Base-by-base conservation (phyloP, 2,888 invertebrate species). In the Pachymerium ferrugineum region DNA sequence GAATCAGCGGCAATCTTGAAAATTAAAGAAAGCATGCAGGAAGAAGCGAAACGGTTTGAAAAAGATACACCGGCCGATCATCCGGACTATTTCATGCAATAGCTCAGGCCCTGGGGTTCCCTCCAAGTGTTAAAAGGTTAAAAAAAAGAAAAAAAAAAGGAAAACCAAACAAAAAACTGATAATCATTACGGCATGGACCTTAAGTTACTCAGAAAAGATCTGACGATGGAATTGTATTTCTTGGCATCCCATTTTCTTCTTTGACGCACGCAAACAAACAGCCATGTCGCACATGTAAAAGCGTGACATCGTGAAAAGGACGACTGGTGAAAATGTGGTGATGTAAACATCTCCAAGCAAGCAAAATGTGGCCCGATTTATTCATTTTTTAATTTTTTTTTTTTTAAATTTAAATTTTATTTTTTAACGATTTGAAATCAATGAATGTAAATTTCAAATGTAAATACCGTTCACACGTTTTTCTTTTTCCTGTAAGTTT, bases 11-110 rank as follows among this genome's bases (percentile, higher is more conserved):
- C 97, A 87, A 99, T 99, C 86, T 89, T 97, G 87, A 98, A 98
- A 89, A 98, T 99, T 85, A 98, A 98, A 88, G 97, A 97, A 87
- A 96, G 95, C 88, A 97, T 99, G 96, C 97, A 98, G 86, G 97
- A 98, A 86, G 98, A 98, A 86, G 97, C 97, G 84, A 97, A 97
- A 88, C 91, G 97, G 86, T 95, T 95, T 87, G 95, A 96, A 86
- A 95, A 95, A 88, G 95, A 95, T 86, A 92, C 94, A 80, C 79
- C 79, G 19, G 76, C 78, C 67, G 95, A 95, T 85, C 94, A 94
- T 85, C 93, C 94, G 83, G 94, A 95, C 86, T 95, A 94, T 74
- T 95, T 93, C 86, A 94, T 95, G 93, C 94, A 93, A 90, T 94
- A 92, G 78, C 74, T 31, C 25, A 29, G 28, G 28, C 35, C n/a